Conservation (phyloP, 2,797 vertebrate genomes). For the Semaprochilodus insignis region DNA sequence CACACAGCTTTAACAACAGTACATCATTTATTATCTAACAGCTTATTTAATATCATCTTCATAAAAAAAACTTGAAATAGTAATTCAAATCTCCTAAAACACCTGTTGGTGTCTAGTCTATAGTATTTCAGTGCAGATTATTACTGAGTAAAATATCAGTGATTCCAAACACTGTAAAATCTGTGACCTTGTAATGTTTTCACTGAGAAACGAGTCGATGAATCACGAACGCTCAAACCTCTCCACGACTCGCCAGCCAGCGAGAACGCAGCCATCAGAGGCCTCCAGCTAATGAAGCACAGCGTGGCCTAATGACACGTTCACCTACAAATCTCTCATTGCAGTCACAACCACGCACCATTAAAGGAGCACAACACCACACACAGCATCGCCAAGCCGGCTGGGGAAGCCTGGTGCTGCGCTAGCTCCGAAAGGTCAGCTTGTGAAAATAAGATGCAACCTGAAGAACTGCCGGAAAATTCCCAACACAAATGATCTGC, state of each 20-base stretch:
- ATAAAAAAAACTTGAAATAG: too few species aligned
- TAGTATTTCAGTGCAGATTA: too few species aligned
- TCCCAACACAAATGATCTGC: not conserved
- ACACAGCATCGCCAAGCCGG: not conserved
- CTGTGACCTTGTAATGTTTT: too few species aligned
- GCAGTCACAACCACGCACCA: not conserved
- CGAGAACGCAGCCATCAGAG: not conserved
- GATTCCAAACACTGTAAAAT: too few species aligned
- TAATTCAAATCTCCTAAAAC: too few species aligned
- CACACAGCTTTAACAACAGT: too few species aligned
- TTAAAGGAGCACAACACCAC: not conserved
- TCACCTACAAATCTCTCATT: not conserved
- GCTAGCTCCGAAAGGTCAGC: not conserved
- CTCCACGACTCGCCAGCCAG: not conserved
- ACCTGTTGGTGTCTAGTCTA: too few species aligned
- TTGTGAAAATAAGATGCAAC: not conserved
- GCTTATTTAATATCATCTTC: too few species aligned
- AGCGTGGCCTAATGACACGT: not conserved
- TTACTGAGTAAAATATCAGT: too few species aligned
- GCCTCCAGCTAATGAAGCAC: conserved; percentile 3
- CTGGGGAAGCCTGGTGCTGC: not conserved
- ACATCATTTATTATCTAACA: too few species aligned
- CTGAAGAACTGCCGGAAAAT: not conserved
- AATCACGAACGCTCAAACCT: too few species aligned
- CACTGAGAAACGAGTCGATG: too few species aligned